These are phyloP conservation scores for Bubo blakistoni DNA, from an alignment of 2,113 vertebrate genomes.

Conservation along the genomic window DNA sequence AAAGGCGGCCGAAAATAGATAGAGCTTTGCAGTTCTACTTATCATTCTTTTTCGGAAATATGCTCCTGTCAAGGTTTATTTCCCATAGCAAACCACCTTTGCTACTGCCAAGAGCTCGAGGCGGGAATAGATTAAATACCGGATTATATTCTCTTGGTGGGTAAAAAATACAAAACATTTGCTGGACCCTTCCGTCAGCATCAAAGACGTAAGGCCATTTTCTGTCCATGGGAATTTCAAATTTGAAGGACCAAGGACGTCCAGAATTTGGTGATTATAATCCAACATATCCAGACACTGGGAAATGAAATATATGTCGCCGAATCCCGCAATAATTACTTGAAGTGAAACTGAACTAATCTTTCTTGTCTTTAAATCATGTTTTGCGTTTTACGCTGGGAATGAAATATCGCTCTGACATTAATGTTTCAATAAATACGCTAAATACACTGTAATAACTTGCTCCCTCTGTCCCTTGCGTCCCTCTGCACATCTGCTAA, in stretches of 20 bases:
- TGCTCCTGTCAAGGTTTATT: conserved; percentile 75
- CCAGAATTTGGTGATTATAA: not conserved
- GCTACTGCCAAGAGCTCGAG: conserved; percentile 62
- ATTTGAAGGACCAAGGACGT: not conserved
- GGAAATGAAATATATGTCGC: not conserved
- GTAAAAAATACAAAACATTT: conserved; percentile 29
- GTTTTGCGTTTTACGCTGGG: not conserved
- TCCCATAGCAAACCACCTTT: conserved; percentile 70
- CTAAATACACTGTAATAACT: not conserved
- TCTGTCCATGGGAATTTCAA: not conserved
- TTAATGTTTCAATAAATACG: not conserved
- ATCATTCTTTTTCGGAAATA: conserved; percentile 63
- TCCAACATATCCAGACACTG: not conserved
- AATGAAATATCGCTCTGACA: not conserved
- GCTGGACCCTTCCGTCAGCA: not conserved
- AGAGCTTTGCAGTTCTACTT: conserved; percentile 10
- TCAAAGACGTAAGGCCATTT: not conserved
- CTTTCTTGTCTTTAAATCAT: not conserved
- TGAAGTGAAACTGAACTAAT: not conserved
- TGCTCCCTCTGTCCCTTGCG: not conserved
- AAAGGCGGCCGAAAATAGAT: conserved; percentile 1
- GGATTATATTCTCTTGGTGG: conserved; percentile 44
- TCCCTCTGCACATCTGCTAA: not conserved
- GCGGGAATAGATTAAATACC: conserved; percentile 42
- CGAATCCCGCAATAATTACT: not conserved